Evolutionary conservation across 2,797 vertebrate species (phyloP), one percentile per base, ranked within the genome.

Genomic region (Manis javanica): DNA sequence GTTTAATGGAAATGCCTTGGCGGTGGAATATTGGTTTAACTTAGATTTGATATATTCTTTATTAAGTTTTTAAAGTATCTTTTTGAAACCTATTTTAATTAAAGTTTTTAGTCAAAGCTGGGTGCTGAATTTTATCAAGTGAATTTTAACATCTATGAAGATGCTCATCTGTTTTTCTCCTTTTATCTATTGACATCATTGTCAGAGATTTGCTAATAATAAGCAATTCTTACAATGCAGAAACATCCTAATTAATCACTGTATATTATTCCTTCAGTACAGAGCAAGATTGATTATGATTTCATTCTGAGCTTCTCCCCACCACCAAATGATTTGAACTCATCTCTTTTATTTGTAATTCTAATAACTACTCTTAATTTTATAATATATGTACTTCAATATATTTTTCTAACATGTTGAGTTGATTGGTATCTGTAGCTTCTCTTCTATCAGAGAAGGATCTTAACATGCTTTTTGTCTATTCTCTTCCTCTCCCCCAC

Each of bases 221-320:
- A 53, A 78, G 24, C n/a, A 71, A 61, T 18, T 95, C 89, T 96
- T 92, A 74, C 23, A 94, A 85, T 96, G 34, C 51, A 53, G 39
- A 59, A 81, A 92, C 31, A 81, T 72, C 15, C 2, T 59, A 51
- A 53, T 94, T 53, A 66, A 19, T 88, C 37, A 42, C 19, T 3
- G 4, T 39, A 5, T 63, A 4, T 63, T 84, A 78, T 85, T 57
- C 34, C 63, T 89, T 78, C 23, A 79, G 37, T 19, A 37, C 5
- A 51, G 77, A 84, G 61, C 7, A 4, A 78, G 18, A 69, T 31
- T 78, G 57, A 75, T 42, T 78, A 39, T 37, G 5, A 2, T 57
- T 88, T 66, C 24, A 61, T 74, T 53, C 72, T 79, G 57, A 61
- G 34, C 46, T 14, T 84, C 42, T 84, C 31, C 13, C 39, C 7